Percentiles rank a stretch among this genome's conserved stretches.
Conservation (phyloP, 2,888 invertebrate genomes). For the Cylloceria caligata region DNA sequence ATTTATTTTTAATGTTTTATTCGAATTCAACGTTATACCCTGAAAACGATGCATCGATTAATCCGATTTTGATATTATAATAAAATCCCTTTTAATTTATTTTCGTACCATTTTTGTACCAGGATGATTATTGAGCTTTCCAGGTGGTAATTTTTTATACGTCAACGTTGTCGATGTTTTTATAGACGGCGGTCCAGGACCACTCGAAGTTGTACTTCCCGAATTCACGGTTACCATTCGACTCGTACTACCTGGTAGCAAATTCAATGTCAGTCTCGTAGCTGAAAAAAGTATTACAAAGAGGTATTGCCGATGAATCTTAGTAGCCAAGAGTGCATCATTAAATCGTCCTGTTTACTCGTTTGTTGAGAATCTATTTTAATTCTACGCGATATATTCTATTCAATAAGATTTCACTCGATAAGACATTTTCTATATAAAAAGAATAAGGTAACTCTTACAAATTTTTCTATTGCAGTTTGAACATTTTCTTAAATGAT, state of each 20-base stretch:
- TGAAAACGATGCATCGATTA: slow-evolving; percentile 54
- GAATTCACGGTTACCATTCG: slow-evolving; percentile 73
- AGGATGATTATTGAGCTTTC: slow-evolving; percentile 76
- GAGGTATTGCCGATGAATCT: no score
- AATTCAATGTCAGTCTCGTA: neutral
- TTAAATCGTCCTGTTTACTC: no score
- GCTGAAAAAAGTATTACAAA: no score
- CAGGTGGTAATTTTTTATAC: slow-evolving; percentile 76
- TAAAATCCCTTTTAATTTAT: neutral
- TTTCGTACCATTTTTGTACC: slow-evolving; percentile 77
- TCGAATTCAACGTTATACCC: slow-evolving; percentile 76
- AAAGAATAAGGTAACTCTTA: no score
- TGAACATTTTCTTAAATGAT: no score
- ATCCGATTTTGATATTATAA: neutral
- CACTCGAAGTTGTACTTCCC: slow-evolving; percentile 74
- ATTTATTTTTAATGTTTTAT: slow-evolving; percentile 77
- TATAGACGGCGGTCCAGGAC: slow-evolving; percentile 78
- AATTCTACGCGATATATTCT: no score
- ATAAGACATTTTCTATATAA: no score
- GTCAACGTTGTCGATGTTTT: slow-evolving; percentile 72
- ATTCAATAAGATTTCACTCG: no score
- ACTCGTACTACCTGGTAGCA: slow-evolving; percentile 66
- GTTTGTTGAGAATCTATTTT: no score
- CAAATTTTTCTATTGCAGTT: no score
- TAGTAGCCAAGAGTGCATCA: no score